Base-by-base conservation (phyloP, 2,113 vertebrate genomes). In the Fregata magnificens region DNA sequence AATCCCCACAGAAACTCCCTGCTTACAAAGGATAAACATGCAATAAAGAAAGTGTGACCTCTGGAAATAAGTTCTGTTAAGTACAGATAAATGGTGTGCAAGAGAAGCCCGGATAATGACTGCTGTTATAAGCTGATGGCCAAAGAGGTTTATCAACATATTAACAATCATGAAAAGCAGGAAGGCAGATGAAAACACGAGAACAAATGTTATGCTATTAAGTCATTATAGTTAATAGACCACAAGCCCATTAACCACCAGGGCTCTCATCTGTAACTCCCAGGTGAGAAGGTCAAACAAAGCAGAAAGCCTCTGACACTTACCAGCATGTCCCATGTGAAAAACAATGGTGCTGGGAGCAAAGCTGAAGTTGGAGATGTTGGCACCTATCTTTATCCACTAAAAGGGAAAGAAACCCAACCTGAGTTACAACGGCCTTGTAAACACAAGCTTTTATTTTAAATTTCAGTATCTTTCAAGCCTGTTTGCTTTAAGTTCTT, bases 361-460 rank as follows among this genome's bases (percentile, higher is more conserved):
- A 97, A 99, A 99, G 98, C 98, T 99, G 97, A 99, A 99, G 98
- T 99, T 99, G 96, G 99, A 99, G 93, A 99, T 97, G 96, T 99
- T 99, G 97, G 99, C 99, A 70, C 99, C 99, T 59, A 99, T 99
- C 97, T 99, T 99, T 85, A 99, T 97, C 99, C 99, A 99, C 99
- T 99, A 92, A 97, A 88, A 90, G 59, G 61, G 52, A 82, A 74
- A 84, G 36, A 83, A 93, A 58, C 14, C 63, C 81, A 93, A 59
- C 5, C 18, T 3, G 5, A 69, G 45, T 81, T 69, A 80, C 31
- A 82, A 63, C 3, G 25, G 36, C 34, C 82, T 74, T 44, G 42
- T 49, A 55, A 73, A 88, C 40, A 67, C 10, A n/a, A 71, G 40
- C 9, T 85, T 91, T 84, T 29, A 47, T 56, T 89, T 88, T 52